Evolutionary conservation across 2,113 vertebrate genomes (phyloP), one percentile per base, ranked within the genome.

Genomic region (Ginglymostoma cirratum): DNA sequence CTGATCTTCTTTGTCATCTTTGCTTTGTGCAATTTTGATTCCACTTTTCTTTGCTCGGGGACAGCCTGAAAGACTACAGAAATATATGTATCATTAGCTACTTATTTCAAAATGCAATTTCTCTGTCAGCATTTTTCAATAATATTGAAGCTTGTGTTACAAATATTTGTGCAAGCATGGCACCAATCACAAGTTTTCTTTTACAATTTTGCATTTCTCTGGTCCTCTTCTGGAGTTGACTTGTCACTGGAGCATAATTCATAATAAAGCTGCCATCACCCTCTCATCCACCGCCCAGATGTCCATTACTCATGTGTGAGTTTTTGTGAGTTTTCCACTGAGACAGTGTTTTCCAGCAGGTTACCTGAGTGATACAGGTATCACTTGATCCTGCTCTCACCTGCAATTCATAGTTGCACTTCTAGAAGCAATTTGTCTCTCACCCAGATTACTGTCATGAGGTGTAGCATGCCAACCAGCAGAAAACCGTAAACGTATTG

Each of bases 1-100:
- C 97, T 99, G 99, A 97, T 99, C 99, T 96, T 99, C 99, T 96
- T 99, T 99, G 97, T 99, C 99, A 97, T 99, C 99, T 97, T 99
- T 99, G 97, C 99, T 99, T 98, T 99, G 99, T 96, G 99, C 98
- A 98, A 99, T 99, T 98, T 99, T 98, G 97, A 99, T 99, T 96
- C 99, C 99, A 90, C 99, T 99, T 97, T 99, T 99, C 97, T 99
- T 99, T 96, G 99, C 99, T 96, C 99, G 97, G 0, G 99, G 99
- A 98, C 99, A 99, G 96, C 99, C 99, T 98, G 99, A 99, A 98
- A 99, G 99, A 98, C 99, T 99, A 96, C 96, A 97, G 96, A 96
- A 97, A 96, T 96, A 97, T 96, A 97, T 10, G 96, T n/a, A 90
- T 69, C 38, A 90, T 94, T 45, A 61, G 95, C 45, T 96, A 95